phyloP scores from a whole-genome alignment of 2,113 vertebrate species.

The Chaetura pelagica region DNA sequence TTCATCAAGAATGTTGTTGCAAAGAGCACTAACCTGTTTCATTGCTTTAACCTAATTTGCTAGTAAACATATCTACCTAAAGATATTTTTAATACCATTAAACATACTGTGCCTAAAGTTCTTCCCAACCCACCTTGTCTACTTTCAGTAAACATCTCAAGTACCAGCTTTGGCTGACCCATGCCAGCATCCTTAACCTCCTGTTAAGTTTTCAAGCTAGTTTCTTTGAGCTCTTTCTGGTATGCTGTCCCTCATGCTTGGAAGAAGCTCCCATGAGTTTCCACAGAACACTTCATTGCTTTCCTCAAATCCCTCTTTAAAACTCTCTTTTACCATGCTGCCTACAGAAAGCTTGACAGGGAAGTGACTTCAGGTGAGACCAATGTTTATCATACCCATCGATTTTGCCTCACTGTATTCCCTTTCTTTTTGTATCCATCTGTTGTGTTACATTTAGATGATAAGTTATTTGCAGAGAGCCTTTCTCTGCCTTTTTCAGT shows the following conservation, averaged over 20 bases:
- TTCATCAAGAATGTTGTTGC: conserved; percentile 18
- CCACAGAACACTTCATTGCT: conserved; percentile 62
- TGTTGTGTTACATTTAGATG: conserved; percentile 43
- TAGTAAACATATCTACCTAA: background rate
- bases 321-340: conserved; percentile 74
- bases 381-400: conserved; percentile 59
- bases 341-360: conserved; percentile 73
- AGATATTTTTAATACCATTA: background rate
- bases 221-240: conserved; percentile 52
- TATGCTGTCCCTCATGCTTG: conserved; percentile 46
- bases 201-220: conserved; percentile 39
- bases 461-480: conserved; percentile 7
- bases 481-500: conserved; percentile 46
- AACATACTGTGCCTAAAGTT: conserved; percentile 19
- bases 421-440: conserved; percentile 57
- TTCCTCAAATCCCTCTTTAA: conserved; percentile 72
- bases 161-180: conserved; percentile 9
- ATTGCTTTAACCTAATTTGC: conserved; percentile 34
- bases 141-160: conserved; percentile 22
- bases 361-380: conserved; percentile 71
- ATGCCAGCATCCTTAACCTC: conserved; percentile 14
- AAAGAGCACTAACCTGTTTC: conserved; percentile 29
- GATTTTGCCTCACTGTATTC: conserved; percentile 50
- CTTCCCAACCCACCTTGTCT: conserved; percentile 16
- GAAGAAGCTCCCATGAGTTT: conserved; percentile 59